Evolutionary conservation across 2,888 invertebrate species (phyloP).

Genomic region (Cantharis flavilabris): DNA sequence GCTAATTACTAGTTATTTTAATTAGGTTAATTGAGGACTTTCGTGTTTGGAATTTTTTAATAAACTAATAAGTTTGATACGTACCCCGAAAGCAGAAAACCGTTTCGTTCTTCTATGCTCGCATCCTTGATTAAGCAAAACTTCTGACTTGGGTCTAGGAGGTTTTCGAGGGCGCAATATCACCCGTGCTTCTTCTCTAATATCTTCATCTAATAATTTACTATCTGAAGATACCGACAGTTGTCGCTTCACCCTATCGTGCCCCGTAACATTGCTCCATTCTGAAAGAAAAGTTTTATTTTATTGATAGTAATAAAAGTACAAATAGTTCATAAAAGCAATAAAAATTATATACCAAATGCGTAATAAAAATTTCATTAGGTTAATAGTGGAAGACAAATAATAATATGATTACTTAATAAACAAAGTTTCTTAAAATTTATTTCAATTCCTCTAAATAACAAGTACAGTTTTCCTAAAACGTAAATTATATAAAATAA

Average conservation of each 20-base stretch:
- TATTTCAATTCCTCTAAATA: not conserved
- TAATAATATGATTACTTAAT: not conserved
- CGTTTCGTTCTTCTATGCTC: conserved; percentile 85
- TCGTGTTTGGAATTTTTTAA: not conserved
- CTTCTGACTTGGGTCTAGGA: conserved; percentile 95
- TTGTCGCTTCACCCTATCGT: conserved; percentile 86
- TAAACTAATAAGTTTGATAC: conserved; percentile 47
- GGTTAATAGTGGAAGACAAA: not conserved
- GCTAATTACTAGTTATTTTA: not conserved
- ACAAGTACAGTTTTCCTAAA: not conserved
- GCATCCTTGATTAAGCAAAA: conserved; percentile 76
- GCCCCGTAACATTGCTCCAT: conserved; percentile 77
- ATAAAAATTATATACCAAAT: not conserved
- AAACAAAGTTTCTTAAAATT: not conserved
- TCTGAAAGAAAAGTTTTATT: conserved; percentile 60
- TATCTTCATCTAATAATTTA: conserved; percentile 87
- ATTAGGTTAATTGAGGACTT: not conserved
- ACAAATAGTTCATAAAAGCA: not conserved
- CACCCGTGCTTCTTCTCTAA: conserved; percentile 85
- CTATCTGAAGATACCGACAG: conserved; percentile 92
- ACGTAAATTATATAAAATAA: not conserved
- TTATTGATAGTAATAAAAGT: not conserved
- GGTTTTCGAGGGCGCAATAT: conserved; percentile 89
- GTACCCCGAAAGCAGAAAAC: conserved; percentile 96
- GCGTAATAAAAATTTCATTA: not conserved